Evolutionary conservation across 2,888 invertebrate genomes (phyloP).

Genomic region (Aphelenchoides bicaudatus): DNA sequence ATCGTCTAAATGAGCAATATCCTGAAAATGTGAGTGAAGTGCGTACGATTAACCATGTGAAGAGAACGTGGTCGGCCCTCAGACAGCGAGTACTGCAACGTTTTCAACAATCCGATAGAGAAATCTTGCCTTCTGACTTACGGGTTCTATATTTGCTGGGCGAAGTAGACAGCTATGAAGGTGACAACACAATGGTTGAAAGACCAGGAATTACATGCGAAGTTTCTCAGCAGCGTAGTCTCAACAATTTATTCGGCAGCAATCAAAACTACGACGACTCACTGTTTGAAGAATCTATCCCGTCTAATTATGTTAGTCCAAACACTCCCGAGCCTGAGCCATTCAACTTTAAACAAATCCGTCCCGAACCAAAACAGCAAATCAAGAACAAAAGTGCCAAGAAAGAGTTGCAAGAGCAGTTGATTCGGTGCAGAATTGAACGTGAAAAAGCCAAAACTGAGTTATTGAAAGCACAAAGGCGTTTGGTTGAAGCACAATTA

Average conservation of each 20-base stretch:
- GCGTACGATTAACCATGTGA: conserved; percentile 17
- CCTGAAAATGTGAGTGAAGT: conserved; percentile 16
- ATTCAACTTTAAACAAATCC: too few relatives aligned
- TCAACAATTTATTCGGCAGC: too few relatives aligned
- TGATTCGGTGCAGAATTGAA: conserved; percentile 15
- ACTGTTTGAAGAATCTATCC: too few relatives aligned
- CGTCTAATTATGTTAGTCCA: too few relatives aligned
- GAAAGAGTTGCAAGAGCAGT: neutral
- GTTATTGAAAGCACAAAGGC: conserved; percentile 17
- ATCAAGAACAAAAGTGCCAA: too few relatives aligned
- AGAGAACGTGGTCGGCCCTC: conserved; percentile 16
- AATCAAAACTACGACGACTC: too few relatives aligned
- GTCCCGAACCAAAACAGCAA: too few relatives aligned
- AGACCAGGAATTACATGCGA: too few relatives aligned
- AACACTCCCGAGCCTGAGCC: too few relatives aligned
- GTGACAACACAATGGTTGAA: too few relatives aligned
- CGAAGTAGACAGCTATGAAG: conserved; percentile 9
- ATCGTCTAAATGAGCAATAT: conserved; percentile 9
- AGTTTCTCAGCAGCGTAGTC: too few relatives aligned
- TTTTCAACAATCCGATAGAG: neutral
- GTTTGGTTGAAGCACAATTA: conserved; percentile 15
- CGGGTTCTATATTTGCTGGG: conserved; percentile 11
- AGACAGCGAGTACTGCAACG: conserved; percentile 16
- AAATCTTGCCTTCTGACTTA: conserved; percentile 5
- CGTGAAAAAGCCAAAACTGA: conserved; percentile 20